These are phyloP conservation scores for Agrilus planipennis DNA, from an alignment of 1,140 invertebrate genomes.

Conservation along the genomic window DNA sequence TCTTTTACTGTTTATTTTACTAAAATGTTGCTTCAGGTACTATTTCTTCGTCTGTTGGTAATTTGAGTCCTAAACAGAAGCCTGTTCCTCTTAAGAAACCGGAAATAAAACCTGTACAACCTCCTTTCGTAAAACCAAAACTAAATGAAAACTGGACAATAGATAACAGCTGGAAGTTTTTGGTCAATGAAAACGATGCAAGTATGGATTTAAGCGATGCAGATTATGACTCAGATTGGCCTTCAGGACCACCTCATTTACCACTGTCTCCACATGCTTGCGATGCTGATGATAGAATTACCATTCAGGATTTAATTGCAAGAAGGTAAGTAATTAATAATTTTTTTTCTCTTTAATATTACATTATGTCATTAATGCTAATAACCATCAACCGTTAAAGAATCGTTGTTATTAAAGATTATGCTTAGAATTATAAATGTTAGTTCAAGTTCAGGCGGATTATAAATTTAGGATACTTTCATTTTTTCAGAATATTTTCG, in stretches of 20 bases:
- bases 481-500: too few relatives aligned
- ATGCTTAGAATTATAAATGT: too few relatives aligned
- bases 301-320: constrained; percentile 64
- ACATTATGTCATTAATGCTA: too few relatives aligned
- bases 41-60: constrained; percentile 59
- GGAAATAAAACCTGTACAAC: constrained; percentile 56
- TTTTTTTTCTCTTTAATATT: too few relatives aligned
- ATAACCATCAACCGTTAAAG: too few relatives aligned
- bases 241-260: constrained; percentile 19
- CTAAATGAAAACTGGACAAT: constrained; percentile 62
- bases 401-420: too few relatives aligned
- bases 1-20: not conserved
- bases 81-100: constrained; percentile 38
- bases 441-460: too few relatives aligned
- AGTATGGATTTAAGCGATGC: constrained; percentile 35
- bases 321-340: constrained; percentile 50
- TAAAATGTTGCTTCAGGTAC: constrained; percentile 11
- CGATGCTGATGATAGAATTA: constrained; percentile 40
- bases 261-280: constrained; percentile 31
- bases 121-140: constrained; percentile 50
- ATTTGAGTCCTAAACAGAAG: constrained; percentile 39
- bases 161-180: constrained; percentile 79
- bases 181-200: constrained; percentile 39
- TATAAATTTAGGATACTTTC: too few relatives aligned
- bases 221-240: constrained; percentile 39